Percentiles rank a stretch among this genome's conserved stretches.
Evolutionary conservation across 2,797 vertebrate genomes (phyloP).

Genomic region (Enteromius thamalakanensis): DNA sequence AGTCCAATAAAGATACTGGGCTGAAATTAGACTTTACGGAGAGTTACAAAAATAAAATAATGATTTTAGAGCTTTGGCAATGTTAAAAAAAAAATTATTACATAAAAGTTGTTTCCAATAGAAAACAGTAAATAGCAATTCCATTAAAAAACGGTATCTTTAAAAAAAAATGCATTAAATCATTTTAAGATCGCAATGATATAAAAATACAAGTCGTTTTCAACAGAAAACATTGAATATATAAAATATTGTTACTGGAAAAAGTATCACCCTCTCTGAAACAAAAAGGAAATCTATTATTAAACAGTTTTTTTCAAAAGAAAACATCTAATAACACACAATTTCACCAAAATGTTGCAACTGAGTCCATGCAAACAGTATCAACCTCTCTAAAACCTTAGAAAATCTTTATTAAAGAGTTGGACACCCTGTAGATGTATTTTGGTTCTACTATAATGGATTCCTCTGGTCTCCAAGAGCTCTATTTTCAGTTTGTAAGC

Average conservation of each 20-base stretch:
- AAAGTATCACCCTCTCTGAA: neutral
- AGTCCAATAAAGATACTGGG: neutral
- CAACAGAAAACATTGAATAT: neutral
- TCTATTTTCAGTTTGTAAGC: conserved; percentile 57
- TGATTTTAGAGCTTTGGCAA: neutral
- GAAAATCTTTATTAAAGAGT: neutral
- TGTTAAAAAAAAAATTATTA: neutral
- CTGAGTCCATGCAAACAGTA: neutral
- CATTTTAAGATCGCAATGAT: neutral
- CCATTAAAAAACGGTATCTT: neutral
- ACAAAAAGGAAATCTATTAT: neutral
- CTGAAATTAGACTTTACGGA: neutral
- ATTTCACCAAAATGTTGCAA: neutral
- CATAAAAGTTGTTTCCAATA: neutral
- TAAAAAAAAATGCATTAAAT: neutral
- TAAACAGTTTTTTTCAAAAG: neutral
- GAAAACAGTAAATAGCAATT: neutral
- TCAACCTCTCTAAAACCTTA: conserved; percentile 1
- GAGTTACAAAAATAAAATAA: neutral
- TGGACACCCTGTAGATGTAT: conserved; percentile 9
- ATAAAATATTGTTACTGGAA: neutral
- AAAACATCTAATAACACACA: neutral
- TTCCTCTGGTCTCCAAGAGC: conserved; percentile 44
- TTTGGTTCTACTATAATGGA: conserved; percentile 28
- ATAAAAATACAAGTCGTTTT: neutral